Evolutionary conservation across 2,797 vertebrate species (phyloP), one percentile per base, ranked within the genome.

Genomic region (Eremophila alpestris): DNA sequence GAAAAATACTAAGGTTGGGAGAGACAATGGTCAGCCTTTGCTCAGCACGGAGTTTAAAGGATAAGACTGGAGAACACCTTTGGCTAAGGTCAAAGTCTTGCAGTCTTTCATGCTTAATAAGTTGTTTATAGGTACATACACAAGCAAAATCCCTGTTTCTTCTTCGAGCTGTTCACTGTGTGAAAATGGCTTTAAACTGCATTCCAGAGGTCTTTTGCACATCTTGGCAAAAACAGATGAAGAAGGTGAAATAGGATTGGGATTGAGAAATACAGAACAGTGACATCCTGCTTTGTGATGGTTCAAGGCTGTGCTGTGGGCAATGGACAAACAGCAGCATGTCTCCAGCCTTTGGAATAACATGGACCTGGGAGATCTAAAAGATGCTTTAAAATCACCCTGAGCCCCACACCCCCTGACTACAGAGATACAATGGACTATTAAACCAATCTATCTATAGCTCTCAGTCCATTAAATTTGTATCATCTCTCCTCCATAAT

Each of bases 261-360:
- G 10, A 38, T 15, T 65, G 56, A 77, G 38, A 68, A 78, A 36
- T 43, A 13, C 9, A 32, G 55, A 90, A 30, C 46, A 40, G 27
- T 62, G 70, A 27, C 22, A 16, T 7, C 10, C 52, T 38, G 34
- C 0, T 2, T 26, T 64, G 56, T 0, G 0, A 62, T 71, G 59
- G 8, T 73, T 82, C 16, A 7, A 19, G n/a, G 65, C 22, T 92
- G 15, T 83, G n/a, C 58, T 55, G 17, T 30, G 40, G 51, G 24
- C 54, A 62, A 0, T n/a, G 32, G n/a, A 20, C 23, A 15, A 26
- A 5, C 18, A 58, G 59, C 46, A 79, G 67, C 20, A 27, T 3
- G 0, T 46, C 48, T 84, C 4, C 38, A 87, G 78, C 43, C 65
- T 65, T 69, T 62, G 68, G 32, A 74, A 30, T 17, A 77, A 30